These are phyloP conservation scores for Eupithecia subfuscata DNA, from an alignment of 2,888 invertebrate species.

Conservation along the genomic window DNA sequence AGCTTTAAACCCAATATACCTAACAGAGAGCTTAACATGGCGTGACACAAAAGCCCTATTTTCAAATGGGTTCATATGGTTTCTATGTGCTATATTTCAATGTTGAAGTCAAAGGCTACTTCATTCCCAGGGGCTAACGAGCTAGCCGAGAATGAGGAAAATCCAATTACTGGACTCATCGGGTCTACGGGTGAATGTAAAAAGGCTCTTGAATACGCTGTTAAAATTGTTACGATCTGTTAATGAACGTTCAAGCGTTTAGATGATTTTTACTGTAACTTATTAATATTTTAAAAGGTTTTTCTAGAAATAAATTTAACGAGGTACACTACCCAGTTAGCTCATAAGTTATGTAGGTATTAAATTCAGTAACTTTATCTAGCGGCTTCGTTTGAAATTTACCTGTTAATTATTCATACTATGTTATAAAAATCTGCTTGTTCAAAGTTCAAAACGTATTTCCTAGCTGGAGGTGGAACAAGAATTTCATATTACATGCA, in stretches of 20 bases:
- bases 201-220: background rate
- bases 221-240: background rate
- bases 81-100: conserved; percentile 4
- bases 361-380: background rate
- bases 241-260: background rate
- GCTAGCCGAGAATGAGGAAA: conserved; percentile 42
- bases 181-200: conserved; percentile 39
- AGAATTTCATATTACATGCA: background rate
- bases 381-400: background rate
- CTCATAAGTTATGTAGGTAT: background rate
- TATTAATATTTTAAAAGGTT: background rate
- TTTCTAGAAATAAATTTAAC: background rate
- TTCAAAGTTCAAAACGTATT: background rate
- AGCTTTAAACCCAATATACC: background rate
- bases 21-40: background rate
- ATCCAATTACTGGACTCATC: conserved; percentile 57
- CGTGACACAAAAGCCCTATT: background rate
- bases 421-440: background rate
- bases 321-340: background rate
- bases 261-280: background rate
- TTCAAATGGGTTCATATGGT: background rate
- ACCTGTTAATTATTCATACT: background rate
- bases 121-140: conserved; percentile 37
- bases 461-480: background rate
- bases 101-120: conserved; percentile 34